Evolutionary conservation across 2,797 vertebrate genomes (phyloP).

Genomic region (Mus caroli): DNA sequence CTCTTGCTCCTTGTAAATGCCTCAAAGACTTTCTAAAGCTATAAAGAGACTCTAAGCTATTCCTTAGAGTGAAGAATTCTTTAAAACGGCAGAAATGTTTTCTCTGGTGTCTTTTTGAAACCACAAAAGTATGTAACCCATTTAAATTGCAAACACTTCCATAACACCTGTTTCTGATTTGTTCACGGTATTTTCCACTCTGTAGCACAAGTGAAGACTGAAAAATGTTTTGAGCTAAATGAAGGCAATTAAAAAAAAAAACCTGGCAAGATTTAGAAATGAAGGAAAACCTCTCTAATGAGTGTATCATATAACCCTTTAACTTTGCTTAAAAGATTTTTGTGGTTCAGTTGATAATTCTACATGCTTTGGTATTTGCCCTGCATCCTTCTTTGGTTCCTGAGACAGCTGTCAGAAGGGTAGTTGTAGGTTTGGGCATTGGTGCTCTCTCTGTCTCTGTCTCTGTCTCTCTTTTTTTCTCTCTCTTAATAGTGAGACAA

Average conservation of each 20-base stretch:
- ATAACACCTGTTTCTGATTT: conserved; percentile 76
- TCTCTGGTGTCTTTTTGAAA: conserved; percentile 70
- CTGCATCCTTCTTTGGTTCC: not conserved
- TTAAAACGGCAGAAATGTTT: conserved; percentile 59
- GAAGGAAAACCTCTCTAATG: conserved; percentile 7
- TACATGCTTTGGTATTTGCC: not conserved
- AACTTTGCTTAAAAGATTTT: conserved; percentile 30
- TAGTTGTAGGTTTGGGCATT: not conserved
- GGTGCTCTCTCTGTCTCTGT: not conserved
- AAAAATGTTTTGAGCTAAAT: conserved; percentile 64
- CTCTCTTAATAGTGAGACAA: not conserved
- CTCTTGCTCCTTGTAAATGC: conserved; percentile 60
- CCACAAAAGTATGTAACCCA: conserved; percentile 72
- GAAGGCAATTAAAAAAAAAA: conserved; percentile 59
- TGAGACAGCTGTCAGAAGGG: too few relatives aligned
- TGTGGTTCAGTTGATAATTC: not conserved
- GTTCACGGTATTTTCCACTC: conserved; percentile 70
- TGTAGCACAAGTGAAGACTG: conserved; percentile 62
- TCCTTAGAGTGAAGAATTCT: conserved; percentile 57
- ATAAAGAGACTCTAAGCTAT: conserved; percentile 49
- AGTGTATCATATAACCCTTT: conserved; percentile 35
- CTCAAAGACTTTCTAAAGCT: conserved; percentile 66
- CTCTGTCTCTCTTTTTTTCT: not conserved
- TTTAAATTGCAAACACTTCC: conserved; percentile 68
- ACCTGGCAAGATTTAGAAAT: conserved; percentile 50